phyloP scores from a whole-genome alignment of 1,140 invertebrate genomes.

The Whitmania pigra region DNA sequence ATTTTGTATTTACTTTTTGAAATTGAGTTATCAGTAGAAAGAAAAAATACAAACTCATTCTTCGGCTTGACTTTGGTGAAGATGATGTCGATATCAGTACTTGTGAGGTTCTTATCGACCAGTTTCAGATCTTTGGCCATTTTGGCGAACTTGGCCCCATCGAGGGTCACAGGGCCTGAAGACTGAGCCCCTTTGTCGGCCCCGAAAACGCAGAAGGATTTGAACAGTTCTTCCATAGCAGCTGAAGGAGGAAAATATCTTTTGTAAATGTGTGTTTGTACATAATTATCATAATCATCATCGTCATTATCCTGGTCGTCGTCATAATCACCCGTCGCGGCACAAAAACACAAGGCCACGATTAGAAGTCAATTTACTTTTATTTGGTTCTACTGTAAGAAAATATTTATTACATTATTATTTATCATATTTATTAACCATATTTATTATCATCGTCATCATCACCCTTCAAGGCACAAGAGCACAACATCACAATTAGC shows the following conservation, averaged over 20 bases:
- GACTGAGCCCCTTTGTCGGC: conserved; percentile 14
- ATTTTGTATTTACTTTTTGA: too few relatives aligned
- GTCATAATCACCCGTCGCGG: background rate
- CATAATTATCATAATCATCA: background rate
- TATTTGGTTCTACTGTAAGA: too few relatives aligned
- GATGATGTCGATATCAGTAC: conserved; percentile 26
- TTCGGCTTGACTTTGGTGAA: conserved; percentile 25
- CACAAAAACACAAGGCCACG: too few relatives aligned
- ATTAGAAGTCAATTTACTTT: too few relatives aligned
- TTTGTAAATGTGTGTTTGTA: background rate
- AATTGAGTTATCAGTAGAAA: background rate
- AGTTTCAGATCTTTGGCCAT: conserved; percentile 21
- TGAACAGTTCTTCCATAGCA: conserved; percentile 22
- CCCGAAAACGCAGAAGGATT: conserved; percentile 24
- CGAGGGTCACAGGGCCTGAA: conserved; percentile 14
- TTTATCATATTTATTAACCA: too few relatives aligned
- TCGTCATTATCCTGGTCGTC: background rate
- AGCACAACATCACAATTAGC: background rate
- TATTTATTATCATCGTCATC: conserved; percentile 3
- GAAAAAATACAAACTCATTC: conserved; percentile 20
- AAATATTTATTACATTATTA: too few relatives aligned
- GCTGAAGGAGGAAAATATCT: background rate
- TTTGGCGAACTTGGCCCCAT: conserved; percentile 25
- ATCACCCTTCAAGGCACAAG: background rate
- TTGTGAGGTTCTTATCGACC: conserved; percentile 23